phyloP scores from a whole-genome alignment of 1,140 invertebrate species.

The Cyphomyrmex costatus region DNA sequence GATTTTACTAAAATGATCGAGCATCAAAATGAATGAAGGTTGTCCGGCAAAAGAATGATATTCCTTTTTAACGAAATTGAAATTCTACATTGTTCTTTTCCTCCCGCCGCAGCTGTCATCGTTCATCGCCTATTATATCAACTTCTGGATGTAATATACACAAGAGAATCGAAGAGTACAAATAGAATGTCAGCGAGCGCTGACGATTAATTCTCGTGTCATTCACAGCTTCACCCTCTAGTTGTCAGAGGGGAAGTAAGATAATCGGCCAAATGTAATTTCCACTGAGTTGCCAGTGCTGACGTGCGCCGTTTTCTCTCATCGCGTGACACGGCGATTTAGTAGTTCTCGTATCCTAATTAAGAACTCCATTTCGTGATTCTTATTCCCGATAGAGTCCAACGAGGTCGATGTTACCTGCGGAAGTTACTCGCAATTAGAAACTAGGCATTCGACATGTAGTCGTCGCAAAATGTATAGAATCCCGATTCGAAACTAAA shows the following conservation, averaged over 20 bases:
- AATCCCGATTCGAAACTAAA: not conserved
- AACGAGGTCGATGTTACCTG: constrained; percentile 33
- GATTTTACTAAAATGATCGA: not conserved
- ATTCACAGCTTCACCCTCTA: constrained; percentile 32
- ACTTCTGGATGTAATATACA: constrained; percentile 20
- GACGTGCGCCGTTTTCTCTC: constrained; percentile 38
- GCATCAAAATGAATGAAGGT: constrained; percentile 22
- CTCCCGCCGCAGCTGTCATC: not conserved
- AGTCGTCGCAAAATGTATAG: not conserved
- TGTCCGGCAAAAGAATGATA: constrained; percentile 4
- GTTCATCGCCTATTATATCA: constrained; percentile 29
- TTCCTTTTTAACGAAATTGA: constrained; percentile 38
- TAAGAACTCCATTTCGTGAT: constrained; percentile 60
- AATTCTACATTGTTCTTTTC: constrained; percentile 11
- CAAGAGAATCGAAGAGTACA: constrained; percentile 37
- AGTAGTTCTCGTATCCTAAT: constrained; percentile 60
- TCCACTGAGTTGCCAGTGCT: constrained; percentile 27
- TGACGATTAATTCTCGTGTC: constrained; percentile 37
- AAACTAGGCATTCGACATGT: constrained; percentile 14
- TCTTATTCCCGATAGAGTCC: constrained; percentile 52
- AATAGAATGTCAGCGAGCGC: constrained; percentile 39
- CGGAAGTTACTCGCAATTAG: constrained; percentile 39
- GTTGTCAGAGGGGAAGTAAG: constrained; percentile 29
- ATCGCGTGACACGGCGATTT: constrained; percentile 59
- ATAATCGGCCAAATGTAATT: constrained; percentile 51